Percentiles rank a stretch among this genome's conserved stretches.
phyloP scores from a whole-genome alignment of 2,113 vertebrate genomes.

The Panthera leo region DNA sequence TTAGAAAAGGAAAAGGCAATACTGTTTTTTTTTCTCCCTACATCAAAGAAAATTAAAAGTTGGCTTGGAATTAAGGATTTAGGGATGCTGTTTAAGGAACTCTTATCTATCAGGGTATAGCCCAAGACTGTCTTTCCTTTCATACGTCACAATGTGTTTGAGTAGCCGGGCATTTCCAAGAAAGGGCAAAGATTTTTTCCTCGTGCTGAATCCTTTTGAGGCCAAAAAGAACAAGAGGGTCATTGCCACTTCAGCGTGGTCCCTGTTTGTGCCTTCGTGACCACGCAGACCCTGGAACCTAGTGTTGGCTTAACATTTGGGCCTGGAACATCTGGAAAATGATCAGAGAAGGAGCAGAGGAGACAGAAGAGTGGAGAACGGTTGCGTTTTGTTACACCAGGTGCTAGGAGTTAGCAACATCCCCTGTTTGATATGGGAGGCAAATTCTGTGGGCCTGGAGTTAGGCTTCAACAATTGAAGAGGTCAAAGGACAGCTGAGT shows the following conservation, averaged over 20 bases:
- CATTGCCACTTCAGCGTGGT: slow-evolving; percentile 82
- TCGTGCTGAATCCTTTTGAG: slow-evolving; percentile 83
- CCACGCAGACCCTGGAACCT: slow-evolving; percentile 65
- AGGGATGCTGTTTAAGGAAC: neutral
- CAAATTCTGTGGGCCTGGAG: slow-evolving; percentile 84
- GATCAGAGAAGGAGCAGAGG: slow-evolving; percentile 57
- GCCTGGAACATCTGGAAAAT: slow-evolving; percentile 82
- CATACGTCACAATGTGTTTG: slow-evolving; percentile 73
- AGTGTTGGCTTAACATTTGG: slow-evolving; percentile 75
- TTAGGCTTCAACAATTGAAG: slow-evolving; percentile 88
- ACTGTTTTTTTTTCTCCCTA: neutral
- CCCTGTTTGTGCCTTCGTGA: slow-evolving; percentile 70
- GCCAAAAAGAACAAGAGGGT: slow-evolving; percentile 83
- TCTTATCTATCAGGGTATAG: neutral
- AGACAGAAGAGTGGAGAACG: slow-evolving; percentile 53
- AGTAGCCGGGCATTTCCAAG: slow-evolving; percentile 77
- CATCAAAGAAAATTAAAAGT: slow-evolving; percentile 12
- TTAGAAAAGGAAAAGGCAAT: neutral
- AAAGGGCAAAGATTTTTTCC: slow-evolving; percentile 86
- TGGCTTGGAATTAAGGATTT: slow-evolving; percentile 34
- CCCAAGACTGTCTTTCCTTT: slow-evolving; percentile 28
- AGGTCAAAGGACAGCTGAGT: slow-evolving; percentile 88
- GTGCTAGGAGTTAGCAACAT: slow-evolving; percentile 86
- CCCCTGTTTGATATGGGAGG: slow-evolving; percentile 83
- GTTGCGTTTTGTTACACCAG: slow-evolving; percentile 85